phyloP scores from a whole-genome alignment of 2,113 vertebrate genomes.

The Ophthalmolycus amberensis region DNA sequence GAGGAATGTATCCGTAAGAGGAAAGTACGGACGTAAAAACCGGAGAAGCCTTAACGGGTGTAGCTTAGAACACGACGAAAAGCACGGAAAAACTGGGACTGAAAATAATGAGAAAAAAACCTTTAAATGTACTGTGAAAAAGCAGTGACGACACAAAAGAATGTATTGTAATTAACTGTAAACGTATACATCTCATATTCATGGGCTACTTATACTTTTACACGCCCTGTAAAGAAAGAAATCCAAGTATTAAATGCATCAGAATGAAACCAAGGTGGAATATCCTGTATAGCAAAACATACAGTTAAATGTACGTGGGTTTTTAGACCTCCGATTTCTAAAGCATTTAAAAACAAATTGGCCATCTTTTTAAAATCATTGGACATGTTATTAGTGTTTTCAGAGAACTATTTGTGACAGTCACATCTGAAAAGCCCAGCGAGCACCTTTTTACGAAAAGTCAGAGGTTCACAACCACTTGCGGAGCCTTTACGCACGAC shows the following conservation, averaged over 20 bases:
- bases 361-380: neutral
- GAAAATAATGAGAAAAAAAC: neutral
- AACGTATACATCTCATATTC: neutral
- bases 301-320: neutral
- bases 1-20: constrained; percentile 48
- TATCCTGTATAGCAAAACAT: neutral
- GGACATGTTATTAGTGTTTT: neutral
- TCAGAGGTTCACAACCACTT: neutral
- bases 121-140: too few relatives aligned
- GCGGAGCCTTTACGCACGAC: too few relatives aligned
- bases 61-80: neutral
- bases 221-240: neutral
- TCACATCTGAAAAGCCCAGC: too few relatives aligned
- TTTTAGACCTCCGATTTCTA: neutral
- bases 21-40: constrained; percentile 12
- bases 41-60: neutral
- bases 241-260: neutral
- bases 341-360: neutral
- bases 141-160: neutral
- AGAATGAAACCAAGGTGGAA: neutral
- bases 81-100: neutral
- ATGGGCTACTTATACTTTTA: neutral
- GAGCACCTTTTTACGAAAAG: neutral
- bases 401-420: neutral
- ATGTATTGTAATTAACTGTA: too few relatives aligned